Base-by-base conservation (phyloP, 2,113 vertebrate genomes). In the Recurvirostra avosetta region DNA sequence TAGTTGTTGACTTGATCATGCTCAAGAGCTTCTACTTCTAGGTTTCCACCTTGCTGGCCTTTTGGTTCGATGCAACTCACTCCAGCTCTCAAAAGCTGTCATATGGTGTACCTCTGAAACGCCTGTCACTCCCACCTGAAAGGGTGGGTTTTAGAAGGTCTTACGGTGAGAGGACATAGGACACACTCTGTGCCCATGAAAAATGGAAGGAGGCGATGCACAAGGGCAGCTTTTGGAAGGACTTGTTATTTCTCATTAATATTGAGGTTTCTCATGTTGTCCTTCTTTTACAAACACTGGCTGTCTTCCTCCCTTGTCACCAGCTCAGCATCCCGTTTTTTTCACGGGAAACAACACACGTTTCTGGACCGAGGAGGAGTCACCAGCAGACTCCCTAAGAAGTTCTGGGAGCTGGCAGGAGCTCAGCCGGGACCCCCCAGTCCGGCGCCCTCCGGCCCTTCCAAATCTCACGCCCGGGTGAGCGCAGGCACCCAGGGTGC, bases 31-130 rank as follows among this genome's bases (percentile, higher is more conserved):
- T 23, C 77, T 73, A 1, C 19, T 65, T 40, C 45, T 8, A 6
- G 21, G 27, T 88, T 79, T 92, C 58, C 21, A 2, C 19, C 73
- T 41, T 13, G 5, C 55, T 78, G 72, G 36, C 18, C 53, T 61
- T 78, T 9, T 5, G 3, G 45, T 17, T 34, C 8, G 2, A 3
- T 3, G 29, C 2, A 2, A 7, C 25, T 71, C 29, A 7, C 56
- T 50, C n/a, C 62, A 52, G 50, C 14, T 71, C 56, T 58, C 36
- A 23, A 10, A 55, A 74, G 36, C 20, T 30, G 26, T 2, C 21
- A 0, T 4, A 2, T 0, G 19, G 8, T 1, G 29, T 13, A 30
- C 29, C 41, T 34, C n/a, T 12, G 59, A 15, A 7, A 14, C 2
- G 43, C 56, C 13, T 9, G 43, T 23, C 14, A 0, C 16, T 47